Conservation (phyloP, 2,797 vertebrate genomes). For the Crocidura indochinensis region DNA sequence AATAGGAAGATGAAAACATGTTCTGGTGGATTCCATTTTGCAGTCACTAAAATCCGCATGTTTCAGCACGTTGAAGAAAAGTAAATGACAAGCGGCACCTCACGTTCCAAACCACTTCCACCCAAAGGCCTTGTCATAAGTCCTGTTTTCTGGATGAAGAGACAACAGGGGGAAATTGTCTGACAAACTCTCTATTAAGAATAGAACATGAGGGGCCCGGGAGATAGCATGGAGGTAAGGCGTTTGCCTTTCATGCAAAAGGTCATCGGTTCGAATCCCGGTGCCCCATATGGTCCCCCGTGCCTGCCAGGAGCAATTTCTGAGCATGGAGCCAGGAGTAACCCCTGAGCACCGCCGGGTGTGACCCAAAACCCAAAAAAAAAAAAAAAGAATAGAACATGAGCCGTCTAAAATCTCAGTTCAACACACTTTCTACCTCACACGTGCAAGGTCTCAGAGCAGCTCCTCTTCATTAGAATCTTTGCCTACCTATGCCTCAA, state of each 20-base stretch:
- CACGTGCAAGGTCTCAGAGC: not conserved
- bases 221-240: too few species aligned
- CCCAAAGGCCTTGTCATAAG: constrained; percentile 24
- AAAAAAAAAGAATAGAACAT: not conserved
- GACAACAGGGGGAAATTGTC: not conserved
- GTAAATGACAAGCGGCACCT: not conserved
- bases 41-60: not conserved
- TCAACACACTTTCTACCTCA: constrained; percentile 3
- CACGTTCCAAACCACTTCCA: not conserved
- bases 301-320: too few species aligned
- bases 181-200: constrained; percentile 37
- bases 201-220: too few species aligned
- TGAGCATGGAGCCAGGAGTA: too few species aligned
- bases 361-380: too few species aligned
- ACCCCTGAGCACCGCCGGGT: too few species aligned
- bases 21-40: constrained; percentile 3
- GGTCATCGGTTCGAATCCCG: too few species aligned
- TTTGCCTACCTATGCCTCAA: not conserved
- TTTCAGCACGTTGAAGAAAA: constrained; percentile 23
- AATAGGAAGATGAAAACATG: constrained; percentile 22
- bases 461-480: not conserved
- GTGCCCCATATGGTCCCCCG: too few species aligned
- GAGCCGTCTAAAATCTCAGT: too few species aligned
- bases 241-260: too few species aligned
- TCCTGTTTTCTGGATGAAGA: constrained; percentile 30